These are phyloP conservation scores for Drosophila repleta DNA, from an alignment of 1,140 invertebrate species.

Conservation along the genomic window DNA sequence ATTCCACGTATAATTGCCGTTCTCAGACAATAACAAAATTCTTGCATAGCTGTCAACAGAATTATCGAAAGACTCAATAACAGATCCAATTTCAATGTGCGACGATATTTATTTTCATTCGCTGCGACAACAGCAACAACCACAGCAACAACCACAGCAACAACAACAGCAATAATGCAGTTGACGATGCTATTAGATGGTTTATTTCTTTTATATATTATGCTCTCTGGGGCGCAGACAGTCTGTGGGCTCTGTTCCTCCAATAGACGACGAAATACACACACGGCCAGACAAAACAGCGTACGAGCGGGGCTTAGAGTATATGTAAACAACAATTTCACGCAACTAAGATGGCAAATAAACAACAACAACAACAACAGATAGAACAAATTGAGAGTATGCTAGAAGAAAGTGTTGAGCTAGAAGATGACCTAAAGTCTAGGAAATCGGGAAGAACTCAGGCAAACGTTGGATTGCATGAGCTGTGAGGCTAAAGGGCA, in stretches of 20 bases:
- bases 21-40: slow-evolving; percentile 79
- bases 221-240: slow-evolving; percentile 42
- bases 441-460: too few species aligned
- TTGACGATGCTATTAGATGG: slow-evolving; percentile 23
- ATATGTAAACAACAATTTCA: slow-evolving; percentile 63
- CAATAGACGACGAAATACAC: slow-evolving; percentile 22
- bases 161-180: not conserved
- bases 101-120: slow-evolving; percentile 72
- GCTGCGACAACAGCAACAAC: slow-evolving; percentile 27
- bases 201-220: slow-evolving; percentile 36
- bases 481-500: too few species aligned
- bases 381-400: not conserved
- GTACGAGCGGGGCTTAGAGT: slow-evolving; percentile 1
- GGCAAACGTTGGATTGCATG: too few species aligned
- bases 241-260: not conserved
- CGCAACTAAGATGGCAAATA: slow-evolving; percentile 36
- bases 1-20: slow-evolving; percentile 63
- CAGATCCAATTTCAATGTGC: slow-evolving; percentile 71
- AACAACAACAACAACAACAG: slow-evolving; percentile 25
- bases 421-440: not conserved
- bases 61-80: slow-evolving; percentile 77
- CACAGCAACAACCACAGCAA: not conserved
- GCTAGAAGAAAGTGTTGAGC: not conserved
- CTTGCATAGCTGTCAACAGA: slow-evolving; percentile 77
- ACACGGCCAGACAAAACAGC: not conserved